Evolutionary conservation across 2,888 invertebrate species (phyloP).

Genomic region (Carabus problematicus): DNA sequence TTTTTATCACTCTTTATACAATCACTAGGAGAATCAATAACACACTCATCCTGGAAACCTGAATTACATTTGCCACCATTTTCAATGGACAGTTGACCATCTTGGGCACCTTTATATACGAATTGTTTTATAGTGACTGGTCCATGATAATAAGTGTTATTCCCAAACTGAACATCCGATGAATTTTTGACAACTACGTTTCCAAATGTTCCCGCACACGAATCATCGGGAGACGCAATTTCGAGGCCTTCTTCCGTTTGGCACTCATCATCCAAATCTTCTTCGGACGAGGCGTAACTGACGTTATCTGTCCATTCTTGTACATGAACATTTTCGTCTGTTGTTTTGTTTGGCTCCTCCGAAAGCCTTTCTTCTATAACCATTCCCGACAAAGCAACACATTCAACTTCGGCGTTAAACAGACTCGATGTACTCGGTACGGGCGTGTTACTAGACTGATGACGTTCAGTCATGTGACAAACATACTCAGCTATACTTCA

Average conservation of each 20-base stretch:
- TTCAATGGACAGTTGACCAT: slow-evolving; percentile 46
- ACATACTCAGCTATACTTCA: not conserved
- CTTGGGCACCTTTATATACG: slow-evolving; percentile 58
- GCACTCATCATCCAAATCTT: slow-evolving; percentile 42
- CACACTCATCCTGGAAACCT: slow-evolving; percentile 1
- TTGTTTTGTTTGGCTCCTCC: slow-evolving; percentile 33
- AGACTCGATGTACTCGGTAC: slow-evolving; percentile 1
- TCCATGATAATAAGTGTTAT: slow-evolving; percentile 78
- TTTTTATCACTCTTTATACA: slow-evolving; percentile 19
- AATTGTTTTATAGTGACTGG: slow-evolving; percentile 81
- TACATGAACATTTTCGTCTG: slow-evolving; percentile 10
- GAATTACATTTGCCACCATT: slow-evolving; percentile 31
- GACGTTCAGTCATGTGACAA: slow-evolving; percentile 31
- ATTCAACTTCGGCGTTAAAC: slow-evolving; percentile 9
- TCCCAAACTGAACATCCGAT: slow-evolving; percentile 77
- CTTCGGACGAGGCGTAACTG: slow-evolving; percentile 31
- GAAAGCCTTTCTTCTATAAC: slow-evolving; percentile 32
- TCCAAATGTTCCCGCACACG: slow-evolving; percentile 61
- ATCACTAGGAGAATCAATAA: slow-evolving; percentile 11
- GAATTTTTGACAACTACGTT: slow-evolving; percentile 73
- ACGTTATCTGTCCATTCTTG: slow-evolving; percentile 32
- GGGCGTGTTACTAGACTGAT: slow-evolving; percentile 23
- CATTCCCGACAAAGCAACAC: slow-evolving; percentile 26
- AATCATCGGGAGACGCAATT: slow-evolving; percentile 39
- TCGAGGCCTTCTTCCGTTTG: slow-evolving; percentile 42